These are phyloP conservation scores for Takifugu bimaculatus DNA, from an alignment of 2,113 vertebrate species.

Conservation along the genomic window DNA sequence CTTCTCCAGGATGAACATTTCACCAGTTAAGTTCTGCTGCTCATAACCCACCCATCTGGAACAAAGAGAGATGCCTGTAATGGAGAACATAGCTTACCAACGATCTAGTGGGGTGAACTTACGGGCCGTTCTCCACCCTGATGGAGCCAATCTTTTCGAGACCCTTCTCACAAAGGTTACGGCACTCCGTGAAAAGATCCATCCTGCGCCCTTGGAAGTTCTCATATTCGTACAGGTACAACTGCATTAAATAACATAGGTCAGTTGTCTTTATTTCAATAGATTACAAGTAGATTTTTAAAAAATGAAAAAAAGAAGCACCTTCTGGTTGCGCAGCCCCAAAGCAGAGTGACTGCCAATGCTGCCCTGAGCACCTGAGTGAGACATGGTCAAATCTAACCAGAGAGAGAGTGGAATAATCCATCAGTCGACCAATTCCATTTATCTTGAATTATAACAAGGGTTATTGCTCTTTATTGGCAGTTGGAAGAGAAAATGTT, in stretches of 20 bases:
- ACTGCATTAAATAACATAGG: slow-evolving; percentile 48
- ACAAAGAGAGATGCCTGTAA: neutral
- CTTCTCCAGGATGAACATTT: slow-evolving; percentile 84
- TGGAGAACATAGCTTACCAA: too few species aligned
- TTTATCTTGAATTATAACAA: neutral
- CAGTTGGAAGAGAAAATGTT: neutral
- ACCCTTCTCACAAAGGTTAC: slow-evolving; percentile 75
- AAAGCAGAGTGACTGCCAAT: slow-evolving; percentile 76
- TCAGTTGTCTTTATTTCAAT: neutral
- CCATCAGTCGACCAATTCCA: neutral
- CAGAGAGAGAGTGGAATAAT: slow-evolving; percentile 1
- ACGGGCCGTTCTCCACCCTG: slow-evolving; percentile 79
- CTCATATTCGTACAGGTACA: slow-evolving; percentile 78
- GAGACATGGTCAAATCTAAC: slow-evolving; percentile 74
- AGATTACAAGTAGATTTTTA: neutral
- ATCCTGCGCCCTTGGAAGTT: slow-evolving; percentile 80
- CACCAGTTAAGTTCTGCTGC: slow-evolving; percentile 77
- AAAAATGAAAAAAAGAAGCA: slow-evolving; percentile 24
- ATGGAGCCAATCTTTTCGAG: slow-evolving; percentile 77
- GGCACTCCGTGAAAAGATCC: slow-evolving; percentile 73
- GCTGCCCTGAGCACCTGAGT: slow-evolving; percentile 78
- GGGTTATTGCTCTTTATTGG: neutral
- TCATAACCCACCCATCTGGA: slow-evolving; percentile 80
- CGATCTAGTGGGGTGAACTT: slow-evolving; percentile 40
- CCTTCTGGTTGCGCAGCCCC: slow-evolving; percentile 69